Evolutionary conservation across 2,113 vertebrate genomes (phyloP), one percentile per base, ranked within the genome.

Genomic region (Neodon shergylaensis): DNA sequence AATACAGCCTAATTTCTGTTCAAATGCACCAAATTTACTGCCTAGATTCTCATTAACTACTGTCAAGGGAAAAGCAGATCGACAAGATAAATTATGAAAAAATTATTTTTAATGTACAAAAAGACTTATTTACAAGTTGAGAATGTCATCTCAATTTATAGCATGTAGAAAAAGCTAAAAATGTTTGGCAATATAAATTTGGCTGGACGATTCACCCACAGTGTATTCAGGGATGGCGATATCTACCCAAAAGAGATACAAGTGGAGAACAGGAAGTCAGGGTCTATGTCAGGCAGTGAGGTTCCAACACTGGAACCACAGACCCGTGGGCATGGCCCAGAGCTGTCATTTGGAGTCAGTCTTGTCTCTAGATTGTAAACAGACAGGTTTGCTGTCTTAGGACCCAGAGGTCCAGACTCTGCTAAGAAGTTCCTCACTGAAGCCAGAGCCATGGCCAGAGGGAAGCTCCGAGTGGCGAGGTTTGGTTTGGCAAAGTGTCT

Each of bases 101-200:
- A 99, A 98, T 99, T 99, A 98, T 99, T 99, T 99, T 99, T 99
- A 99, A 99, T 99, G 99, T 99, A 99, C 99, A 99, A 99, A 98
- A 99, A 99, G 97, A 98, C 97, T 98, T 99, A 99, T 99, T 98
- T 99, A 99, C 99, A 99, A 96, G 97, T 98, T 98, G 98, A 98
- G 98, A 97, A 97, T 97, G 98, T 98, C 98, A 98, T 97, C 96
- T 98, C 98, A 85, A 97, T 98, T 98, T 97, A 98, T 98, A 98
- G 93, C 97, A 98, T 96, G 97, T 99, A 99, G 98, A 99, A 99
- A 99, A 99, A 98, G 98, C 98, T 99, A 98, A 98, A 98, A 98
- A 98, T 98, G 98, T 98, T 97, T 97, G 98, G 96, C 97, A 98
- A 98, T 98, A 99, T 97, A 98, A 98, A 98, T 98, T 93, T 96